phyloP scores from a whole-genome alignment of 2,113 vertebrate species.

The Elephas maximus region DNA sequence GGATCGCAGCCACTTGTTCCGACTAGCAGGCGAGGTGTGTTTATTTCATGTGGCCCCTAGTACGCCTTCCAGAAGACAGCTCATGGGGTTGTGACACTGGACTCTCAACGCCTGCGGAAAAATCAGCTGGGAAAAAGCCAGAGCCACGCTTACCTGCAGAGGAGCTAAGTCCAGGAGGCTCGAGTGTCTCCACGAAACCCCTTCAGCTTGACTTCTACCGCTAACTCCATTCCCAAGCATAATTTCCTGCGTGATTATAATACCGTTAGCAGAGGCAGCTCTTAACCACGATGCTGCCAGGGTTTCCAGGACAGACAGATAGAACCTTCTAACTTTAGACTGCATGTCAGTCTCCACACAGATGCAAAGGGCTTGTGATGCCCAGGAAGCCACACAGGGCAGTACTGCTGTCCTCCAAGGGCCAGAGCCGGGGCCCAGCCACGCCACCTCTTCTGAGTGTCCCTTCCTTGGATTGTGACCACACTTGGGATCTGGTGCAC shows the following conservation, averaged over 20 bases:
- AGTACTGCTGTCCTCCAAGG: background rate
- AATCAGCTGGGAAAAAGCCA: background rate
- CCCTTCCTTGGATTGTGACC: background rate
- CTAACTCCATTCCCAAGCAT: background rate
- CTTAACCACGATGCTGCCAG: rapidly evolving
- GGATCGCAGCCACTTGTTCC: rapidly evolving
- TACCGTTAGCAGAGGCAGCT: background rate
- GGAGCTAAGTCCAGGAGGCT: background rate
- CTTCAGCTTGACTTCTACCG: background rate
- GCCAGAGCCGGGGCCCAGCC: background rate
- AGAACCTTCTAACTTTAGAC: background rate
- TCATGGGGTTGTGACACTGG: rapidly evolving
- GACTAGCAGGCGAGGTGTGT: no score
- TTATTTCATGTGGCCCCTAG: background rate
- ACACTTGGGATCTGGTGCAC: background rate
- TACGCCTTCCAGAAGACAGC: background rate
- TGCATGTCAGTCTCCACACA: background rate
- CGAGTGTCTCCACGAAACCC: background rate
- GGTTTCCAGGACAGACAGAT: no score
- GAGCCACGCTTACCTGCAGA: background rate
- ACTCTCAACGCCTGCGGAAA: background rate
- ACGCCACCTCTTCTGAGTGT: background rate
- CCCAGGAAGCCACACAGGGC: rapidly evolving
- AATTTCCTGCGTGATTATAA: background rate
- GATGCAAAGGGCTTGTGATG: background rate